Conservation (phyloP, 1,140 invertebrate genomes). For the Drosophila nikananu region DNA sequence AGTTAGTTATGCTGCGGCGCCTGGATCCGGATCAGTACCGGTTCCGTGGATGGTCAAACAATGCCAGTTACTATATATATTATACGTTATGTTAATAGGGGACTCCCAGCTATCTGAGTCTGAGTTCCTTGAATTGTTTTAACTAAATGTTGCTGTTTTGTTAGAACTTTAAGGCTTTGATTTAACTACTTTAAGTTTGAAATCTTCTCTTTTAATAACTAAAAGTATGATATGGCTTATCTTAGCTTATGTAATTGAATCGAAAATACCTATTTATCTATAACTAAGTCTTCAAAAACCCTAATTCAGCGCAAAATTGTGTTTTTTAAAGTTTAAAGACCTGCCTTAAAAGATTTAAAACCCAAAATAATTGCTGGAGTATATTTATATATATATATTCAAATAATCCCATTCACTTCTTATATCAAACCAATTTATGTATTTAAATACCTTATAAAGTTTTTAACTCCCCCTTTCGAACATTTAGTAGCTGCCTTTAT, state of each 20-base stretch:
- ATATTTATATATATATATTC: too few species aligned
- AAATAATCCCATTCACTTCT: too few species aligned
- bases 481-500: background rate
- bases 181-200: background rate
- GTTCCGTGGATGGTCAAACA: slow-evolving; percentile 40
- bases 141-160: too few species aligned
- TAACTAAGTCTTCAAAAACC: too few species aligned
- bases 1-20: slow-evolving; percentile 70
- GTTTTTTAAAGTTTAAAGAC: too few species aligned
- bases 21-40: slow-evolving; percentile 33
- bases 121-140: background rate
- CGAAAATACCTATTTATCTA: background rate
- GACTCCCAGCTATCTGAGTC: background rate
- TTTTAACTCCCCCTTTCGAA: accelerated
- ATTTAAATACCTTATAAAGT: background rate
- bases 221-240: background rate
- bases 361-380: too few species aligned
- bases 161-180: background rate
- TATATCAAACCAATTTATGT: background rate
- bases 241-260: background rate
- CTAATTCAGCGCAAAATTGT: too few species aligned
- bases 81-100: slow-evolving; percentile 8
- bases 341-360: too few species aligned
- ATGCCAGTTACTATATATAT: background rate
- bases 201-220: background rate